Conservation (phyloP, 37 sponge, comb jelly and placozoan genomes). For the Oopsacas minuta region DNA sequence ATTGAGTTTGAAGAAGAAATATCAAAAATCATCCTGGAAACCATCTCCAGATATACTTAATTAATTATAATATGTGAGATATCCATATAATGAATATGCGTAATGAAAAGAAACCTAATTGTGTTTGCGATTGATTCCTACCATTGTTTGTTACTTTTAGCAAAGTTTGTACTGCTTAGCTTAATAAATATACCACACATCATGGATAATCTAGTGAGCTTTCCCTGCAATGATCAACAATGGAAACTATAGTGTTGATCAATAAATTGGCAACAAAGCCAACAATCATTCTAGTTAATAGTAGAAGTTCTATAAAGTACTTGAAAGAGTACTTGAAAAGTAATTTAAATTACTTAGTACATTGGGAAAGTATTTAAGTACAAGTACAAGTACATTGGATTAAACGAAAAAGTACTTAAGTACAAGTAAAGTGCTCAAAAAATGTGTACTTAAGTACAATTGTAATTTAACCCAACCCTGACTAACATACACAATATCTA, state of each 20-base stretch:
- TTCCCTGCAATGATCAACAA: conserved; percentile 17
- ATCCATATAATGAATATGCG: neutral
- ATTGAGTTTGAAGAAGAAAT: conserved; percentile 18
- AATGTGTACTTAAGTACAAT: no score
- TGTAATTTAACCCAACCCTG: no score
- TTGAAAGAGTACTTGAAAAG: conserved; percentile 16
- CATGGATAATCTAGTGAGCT: conserved; percentile 14
- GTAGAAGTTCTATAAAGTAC: conserved; percentile 17
- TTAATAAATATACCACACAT: conserved; percentile 16
- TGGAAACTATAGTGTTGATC: conserved; percentile 18
- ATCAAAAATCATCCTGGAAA: conserved; percentile 19
- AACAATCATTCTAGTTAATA: conserved; percentile 12
- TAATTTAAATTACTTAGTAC: conserved; percentile 13
- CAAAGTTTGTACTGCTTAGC: conserved; percentile 15
- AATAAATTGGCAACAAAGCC: conserved; percentile 2
- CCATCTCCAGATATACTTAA: conserved; percentile 8
- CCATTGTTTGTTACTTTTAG: conserved; percentile 17
- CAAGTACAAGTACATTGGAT: neutral
- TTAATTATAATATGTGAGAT: conserved; percentile 3
- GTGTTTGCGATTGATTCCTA: conserved; percentile 17
- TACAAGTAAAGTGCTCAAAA: no score
- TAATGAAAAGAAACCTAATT: conserved; percentile 12
- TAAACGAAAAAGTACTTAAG: no score
- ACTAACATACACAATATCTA: no score
- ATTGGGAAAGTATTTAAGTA: conserved; percentile 16